Percentiles rank a stretch among this genome's conserved stretches.
These are phyloP conservation scores for Lasioglossum morio DNA, from an alignment of 2,888 invertebrate species.

Conservation along the genomic window DNA sequence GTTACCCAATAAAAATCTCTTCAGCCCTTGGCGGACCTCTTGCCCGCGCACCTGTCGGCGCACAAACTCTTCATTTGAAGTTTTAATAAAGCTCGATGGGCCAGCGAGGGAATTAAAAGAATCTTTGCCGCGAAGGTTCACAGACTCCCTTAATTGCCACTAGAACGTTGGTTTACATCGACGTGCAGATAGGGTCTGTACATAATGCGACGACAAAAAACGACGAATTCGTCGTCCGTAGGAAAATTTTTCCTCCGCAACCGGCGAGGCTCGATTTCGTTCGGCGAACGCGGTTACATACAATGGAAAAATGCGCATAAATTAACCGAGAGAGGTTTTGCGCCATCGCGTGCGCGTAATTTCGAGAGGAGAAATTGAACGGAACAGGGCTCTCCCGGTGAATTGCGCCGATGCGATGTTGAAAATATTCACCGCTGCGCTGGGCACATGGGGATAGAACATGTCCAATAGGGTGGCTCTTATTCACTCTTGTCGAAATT, in stretches of 20 bases:
- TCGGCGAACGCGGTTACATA: background rate
- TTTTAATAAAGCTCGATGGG: constrained; percentile 33
- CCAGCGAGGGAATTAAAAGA: constrained; percentile 19
- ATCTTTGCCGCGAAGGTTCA: background rate
- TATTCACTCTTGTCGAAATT: no score
- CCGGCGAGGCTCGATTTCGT: background rate
- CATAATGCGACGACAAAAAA: background rate
- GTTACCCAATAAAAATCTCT: constrained; percentile 12
- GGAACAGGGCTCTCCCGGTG: background rate
- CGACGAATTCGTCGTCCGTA: background rate
- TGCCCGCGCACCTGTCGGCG: background rate
- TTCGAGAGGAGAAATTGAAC: background rate
- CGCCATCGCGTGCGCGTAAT: background rate
- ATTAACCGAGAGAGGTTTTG: background rate
- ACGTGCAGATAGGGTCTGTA: background rate
- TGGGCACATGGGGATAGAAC: background rate
- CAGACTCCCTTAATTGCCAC: constrained; percentile 13
- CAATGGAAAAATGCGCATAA: background rate
- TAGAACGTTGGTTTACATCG: background rate
- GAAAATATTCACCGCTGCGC: background rate
- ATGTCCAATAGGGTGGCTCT: background rate
- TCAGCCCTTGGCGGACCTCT: background rate
- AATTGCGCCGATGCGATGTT: background rate
- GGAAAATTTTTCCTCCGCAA: background rate
- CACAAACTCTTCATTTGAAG: constrained; percentile 14